Conservation (phyloP, 2,888 invertebrate species). For the Euplexia lucipara region DNA sequence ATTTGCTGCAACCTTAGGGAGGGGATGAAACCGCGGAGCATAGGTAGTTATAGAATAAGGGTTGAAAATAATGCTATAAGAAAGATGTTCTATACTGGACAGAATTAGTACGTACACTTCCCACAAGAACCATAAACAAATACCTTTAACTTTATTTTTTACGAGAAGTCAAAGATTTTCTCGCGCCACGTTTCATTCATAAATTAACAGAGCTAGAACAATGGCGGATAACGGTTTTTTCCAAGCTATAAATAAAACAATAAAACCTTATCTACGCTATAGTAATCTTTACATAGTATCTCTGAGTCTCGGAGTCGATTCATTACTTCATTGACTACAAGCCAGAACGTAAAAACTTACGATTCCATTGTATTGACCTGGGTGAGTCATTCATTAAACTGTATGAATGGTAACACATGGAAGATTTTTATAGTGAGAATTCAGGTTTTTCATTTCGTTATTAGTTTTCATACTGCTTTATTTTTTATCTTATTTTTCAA, state of each 20-base stretch:
- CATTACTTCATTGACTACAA: conserved; percentile 37
- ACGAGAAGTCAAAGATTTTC: background rate
- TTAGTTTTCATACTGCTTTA: conserved; percentile 1
- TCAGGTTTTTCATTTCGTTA: background rate
- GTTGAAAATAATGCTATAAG: too few relatives aligned
- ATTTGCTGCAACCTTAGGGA: too few relatives aligned
- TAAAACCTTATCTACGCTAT: conserved; percentile 10
- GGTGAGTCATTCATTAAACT: conserved; percentile 25
- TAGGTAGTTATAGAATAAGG: too few relatives aligned
- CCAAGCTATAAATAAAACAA: conserved; percentile 11
- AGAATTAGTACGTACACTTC: too few relatives aligned
- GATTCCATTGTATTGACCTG: conserved; percentile 40
- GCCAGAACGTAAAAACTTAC: conserved; percentile 29
- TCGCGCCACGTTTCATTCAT: background rate
- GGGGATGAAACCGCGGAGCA: too few relatives aligned
- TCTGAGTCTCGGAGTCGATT: conserved; percentile 24
- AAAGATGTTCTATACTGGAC: too few relatives aligned
- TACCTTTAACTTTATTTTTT: background rate
- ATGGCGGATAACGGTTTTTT: background rate
- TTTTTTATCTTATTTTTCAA: too few relatives aligned
- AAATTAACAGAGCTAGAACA: conserved; percentile 3
- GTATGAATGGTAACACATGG: conserved; percentile 21
- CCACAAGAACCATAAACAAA: background rate
- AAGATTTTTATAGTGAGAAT: background rate
- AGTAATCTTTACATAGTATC: conserved; percentile 53